A percentile compares a stretch with the other conserved stretches of the same genome.
These are phyloP conservation scores for Coregonus suidteri DNA, from an alignment of 2,797 vertebrate genomes.

Conservation along the genomic window DNA sequence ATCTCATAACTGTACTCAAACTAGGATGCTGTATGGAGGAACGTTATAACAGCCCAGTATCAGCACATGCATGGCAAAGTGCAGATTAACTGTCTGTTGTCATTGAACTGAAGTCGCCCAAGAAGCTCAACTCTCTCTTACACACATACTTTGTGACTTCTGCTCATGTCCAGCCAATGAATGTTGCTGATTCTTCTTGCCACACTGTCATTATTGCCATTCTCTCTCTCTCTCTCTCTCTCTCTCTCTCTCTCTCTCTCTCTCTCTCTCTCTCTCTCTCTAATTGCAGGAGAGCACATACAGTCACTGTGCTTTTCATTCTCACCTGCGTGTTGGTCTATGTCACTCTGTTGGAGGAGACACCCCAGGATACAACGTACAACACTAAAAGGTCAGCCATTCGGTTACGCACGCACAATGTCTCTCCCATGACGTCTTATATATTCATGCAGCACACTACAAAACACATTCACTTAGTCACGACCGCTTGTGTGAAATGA, in stretches of 20 bases:
- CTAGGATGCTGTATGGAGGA: neutral
- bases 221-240: neutral
- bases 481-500: neutral
- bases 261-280: neutral
- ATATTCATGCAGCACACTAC: neutral
- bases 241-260: neutral
- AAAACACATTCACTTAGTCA: neutral
- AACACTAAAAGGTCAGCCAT: conserved; percentile 91
- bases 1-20: neutral
- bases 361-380: conserved; percentile 93
- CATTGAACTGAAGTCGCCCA: neutral
- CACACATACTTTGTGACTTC: neutral
- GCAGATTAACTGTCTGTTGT: neutral
- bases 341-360: conserved; percentile 95
- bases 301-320: conserved; percentile 93
- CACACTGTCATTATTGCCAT: conserved; percentile 4
- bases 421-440: neutral
- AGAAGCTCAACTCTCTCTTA: neutral
- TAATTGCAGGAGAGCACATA: conserved; percentile 90
- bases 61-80: neutral
- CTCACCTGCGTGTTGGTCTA: conserved; percentile 94
- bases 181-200: neutral
- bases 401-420: neutral
- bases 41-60: neutral
- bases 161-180: neutral